phyloP scores from a whole-genome alignment of 2,888 invertebrate genomes.

The Priocnemis perturbator region DNA sequence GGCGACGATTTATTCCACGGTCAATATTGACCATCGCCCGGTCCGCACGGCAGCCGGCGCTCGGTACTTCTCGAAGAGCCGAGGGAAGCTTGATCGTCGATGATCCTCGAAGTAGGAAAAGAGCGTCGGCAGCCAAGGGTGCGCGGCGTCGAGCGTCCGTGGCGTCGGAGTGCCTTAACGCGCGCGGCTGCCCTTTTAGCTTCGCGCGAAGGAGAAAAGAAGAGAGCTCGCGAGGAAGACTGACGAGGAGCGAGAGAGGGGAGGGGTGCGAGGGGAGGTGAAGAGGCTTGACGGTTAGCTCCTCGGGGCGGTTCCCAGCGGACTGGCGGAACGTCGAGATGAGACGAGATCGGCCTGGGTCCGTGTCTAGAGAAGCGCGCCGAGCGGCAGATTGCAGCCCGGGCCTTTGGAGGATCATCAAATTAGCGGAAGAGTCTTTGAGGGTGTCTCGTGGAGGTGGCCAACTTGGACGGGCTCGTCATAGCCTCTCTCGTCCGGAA shows the following conservation, averaged over 20 bases:
- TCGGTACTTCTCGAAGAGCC: no score
- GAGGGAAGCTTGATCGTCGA: no score
- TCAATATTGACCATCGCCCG: no score
- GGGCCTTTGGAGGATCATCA: conserved; percentile 74
- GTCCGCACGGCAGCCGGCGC: no score
- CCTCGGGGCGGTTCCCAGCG: conserved; percentile 46
- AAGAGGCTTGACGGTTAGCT: conserved; percentile 61
- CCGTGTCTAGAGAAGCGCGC: conserved; percentile 58
- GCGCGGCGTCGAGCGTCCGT: no score
- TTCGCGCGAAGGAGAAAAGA: conserved; percentile 26
- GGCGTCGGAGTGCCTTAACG: conserved; percentile 30
- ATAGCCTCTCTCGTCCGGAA: conserved; percentile 65
- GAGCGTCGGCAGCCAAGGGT: no score
- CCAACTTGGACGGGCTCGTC: conserved; percentile 66
- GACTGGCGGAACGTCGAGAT: conserved; percentile 37
- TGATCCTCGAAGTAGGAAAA: no score
- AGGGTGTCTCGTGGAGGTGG: conserved; percentile 67
- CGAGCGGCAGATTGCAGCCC: conserved; percentile 72
- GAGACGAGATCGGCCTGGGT: conserved; percentile 46
- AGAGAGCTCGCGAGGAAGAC: conserved; percentile 40
- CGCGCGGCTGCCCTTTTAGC: conserved; percentile 44
- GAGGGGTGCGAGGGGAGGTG: conserved; percentile 33
- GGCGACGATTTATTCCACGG: no score
- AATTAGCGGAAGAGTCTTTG: conserved; percentile 74
- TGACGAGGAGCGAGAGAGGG: conserved; percentile 27